Evolutionary conservation across 2,797 vertebrate species (phyloP).

Genomic region (Esox masquinongy): DNA sequence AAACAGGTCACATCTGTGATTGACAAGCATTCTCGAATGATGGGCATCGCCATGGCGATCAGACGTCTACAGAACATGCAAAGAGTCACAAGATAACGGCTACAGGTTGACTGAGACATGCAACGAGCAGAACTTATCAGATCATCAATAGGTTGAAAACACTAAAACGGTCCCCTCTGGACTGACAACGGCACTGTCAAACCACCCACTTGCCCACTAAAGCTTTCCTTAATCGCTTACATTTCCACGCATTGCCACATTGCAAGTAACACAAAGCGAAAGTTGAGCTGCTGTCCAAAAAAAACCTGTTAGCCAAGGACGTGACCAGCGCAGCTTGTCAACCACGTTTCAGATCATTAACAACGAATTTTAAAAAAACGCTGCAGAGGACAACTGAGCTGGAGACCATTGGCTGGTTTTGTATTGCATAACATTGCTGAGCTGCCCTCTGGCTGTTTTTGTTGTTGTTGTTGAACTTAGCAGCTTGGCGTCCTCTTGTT

Average conservation of each 20-base stretch:
- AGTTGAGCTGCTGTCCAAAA: conserved; percentile 28
- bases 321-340: conserved; percentile 3
- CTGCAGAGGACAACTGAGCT: conserved; percentile 30
- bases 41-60: conserved; percentile 27
- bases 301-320: conserved; percentile 25
- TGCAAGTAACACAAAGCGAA: conserved; percentile 1
- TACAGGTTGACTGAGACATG: conserved; percentile 43
- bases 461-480: conserved; percentile 52
- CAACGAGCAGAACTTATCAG: conserved; percentile 25
- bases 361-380: conserved; percentile 43
- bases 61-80: conserved; percentile 28
- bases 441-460: conserved; percentile 67
- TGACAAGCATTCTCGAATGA: conserved; percentile 11
- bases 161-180: conserved; percentile 31
- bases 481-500: conserved; percentile 64
- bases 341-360: conserved; percentile 12
- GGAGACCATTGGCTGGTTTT: conserved; percentile 87
- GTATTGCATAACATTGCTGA: conserved; percentile 92
- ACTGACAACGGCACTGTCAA: conserved; percentile 21
- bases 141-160: conserved; percentile 18
- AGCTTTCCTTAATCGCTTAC: conserved; percentile 21
- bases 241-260: conserved; percentile 5
- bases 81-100: conserved; percentile 6
- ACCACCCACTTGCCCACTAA: conserved; percentile 24
- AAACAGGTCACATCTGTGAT: conserved; percentile 5